phyloP scores from a whole-genome alignment of 2,888 invertebrate species.

The Meloe dianella region DNA sequence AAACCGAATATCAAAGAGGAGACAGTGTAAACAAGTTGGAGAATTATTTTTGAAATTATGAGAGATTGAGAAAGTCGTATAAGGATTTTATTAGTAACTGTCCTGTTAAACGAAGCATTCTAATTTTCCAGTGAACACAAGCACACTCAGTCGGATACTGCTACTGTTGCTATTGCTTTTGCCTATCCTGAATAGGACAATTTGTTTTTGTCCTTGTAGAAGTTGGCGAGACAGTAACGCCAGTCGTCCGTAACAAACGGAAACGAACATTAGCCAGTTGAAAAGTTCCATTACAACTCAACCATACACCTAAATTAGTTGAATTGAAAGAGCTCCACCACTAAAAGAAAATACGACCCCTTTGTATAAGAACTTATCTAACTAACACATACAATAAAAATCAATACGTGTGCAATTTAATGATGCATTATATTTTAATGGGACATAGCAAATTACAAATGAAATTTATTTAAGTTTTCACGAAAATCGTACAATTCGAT shows the following conservation, averaged over 20 bases:
- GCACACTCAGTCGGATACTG: neutral
- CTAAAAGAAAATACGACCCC: constrained; percentile 23
- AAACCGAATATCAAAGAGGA: neutral
- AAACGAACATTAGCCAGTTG: constrained; percentile 50
- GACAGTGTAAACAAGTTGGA: neutral
- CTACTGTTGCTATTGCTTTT: neutral
- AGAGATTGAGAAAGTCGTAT: neutral
- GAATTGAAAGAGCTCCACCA: constrained; percentile 43
- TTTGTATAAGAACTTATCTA: constrained; percentile 22
- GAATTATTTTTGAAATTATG: neutral
- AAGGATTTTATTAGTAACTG: constrained; percentile 1
- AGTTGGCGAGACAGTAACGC: constrained; percentile 28
- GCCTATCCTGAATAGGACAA: constrained; percentile 22
- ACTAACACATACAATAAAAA: constrained; percentile 27
- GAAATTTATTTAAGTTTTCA: neutral
- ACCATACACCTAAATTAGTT: constrained; percentile 53
- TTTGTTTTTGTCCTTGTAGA: constrained; percentile 24
- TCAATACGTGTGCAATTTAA: constrained; percentile 46
- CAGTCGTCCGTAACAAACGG: constrained; percentile 41
- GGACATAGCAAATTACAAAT: constrained; percentile 37
- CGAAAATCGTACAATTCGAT: neutral
- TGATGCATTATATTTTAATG: constrained; percentile 53
- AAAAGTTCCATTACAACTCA: constrained; percentile 52
- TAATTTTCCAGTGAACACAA: constrained; percentile 8
- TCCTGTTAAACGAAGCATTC: constrained; percentile 7